Evolutionary conservation across 2,888 invertebrate genomes (phyloP).

Genomic region (Epinotia bilunana): DNA sequence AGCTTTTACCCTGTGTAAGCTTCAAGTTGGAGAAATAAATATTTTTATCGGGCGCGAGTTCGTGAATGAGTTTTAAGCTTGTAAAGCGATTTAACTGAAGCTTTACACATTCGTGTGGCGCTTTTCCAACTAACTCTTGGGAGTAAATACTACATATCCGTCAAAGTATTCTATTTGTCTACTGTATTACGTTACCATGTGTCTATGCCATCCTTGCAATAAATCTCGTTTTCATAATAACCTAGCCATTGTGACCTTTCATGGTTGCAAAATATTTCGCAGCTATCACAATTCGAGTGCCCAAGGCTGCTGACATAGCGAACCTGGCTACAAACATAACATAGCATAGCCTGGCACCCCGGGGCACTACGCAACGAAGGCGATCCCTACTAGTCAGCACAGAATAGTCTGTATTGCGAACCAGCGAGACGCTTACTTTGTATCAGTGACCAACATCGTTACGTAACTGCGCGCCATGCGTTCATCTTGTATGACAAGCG

Average conservation of each 20-base stretch:
- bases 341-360: not conserved
- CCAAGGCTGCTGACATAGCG: conserved; percentile 7
- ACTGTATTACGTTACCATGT: no score
- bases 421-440: not conserved
- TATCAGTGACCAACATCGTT: not conserved
- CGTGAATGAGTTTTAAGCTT: conserved; percentile 42
- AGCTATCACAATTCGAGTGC: conserved; percentile 5
- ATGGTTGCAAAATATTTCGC: conserved; percentile 1
- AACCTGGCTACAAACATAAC: not conserved
- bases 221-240: not conserved
- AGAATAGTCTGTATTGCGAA: not conserved
- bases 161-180: not conserved
- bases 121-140: conserved; percentile 16
- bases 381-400: not conserved
- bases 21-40: conserved; percentile 27
- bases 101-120: conserved; percentile 32
- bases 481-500: not conserved
- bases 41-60: conserved; percentile 38
- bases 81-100: conserved; percentile 36
- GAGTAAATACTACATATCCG: not conserved
- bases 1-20: conserved; percentile 15
- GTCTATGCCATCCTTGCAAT: not conserved
- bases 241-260: not conserved
- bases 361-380: conserved; percentile 7
- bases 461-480: not conserved